Conservation (phyloP, 2,797 vertebrate genomes). For the Podargus strigoides region DNA sequence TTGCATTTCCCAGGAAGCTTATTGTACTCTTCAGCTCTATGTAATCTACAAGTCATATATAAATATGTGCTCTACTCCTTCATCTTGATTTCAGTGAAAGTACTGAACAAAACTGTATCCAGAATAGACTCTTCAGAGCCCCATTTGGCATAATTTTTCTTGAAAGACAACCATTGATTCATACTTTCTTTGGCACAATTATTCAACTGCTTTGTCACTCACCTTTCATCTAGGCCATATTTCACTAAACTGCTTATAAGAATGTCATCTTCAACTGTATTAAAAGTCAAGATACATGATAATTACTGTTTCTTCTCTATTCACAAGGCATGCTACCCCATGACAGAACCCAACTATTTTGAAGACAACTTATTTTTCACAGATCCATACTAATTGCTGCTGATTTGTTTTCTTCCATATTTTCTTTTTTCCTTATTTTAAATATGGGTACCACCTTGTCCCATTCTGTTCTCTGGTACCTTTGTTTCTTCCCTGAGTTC, state of each 20-base stretch:
- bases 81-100: neutral
- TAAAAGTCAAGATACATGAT: neutral
- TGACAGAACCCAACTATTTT: neutral
- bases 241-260: neutral
- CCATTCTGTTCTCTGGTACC: neutral
- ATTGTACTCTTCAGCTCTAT: neutral
- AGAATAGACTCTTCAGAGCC: neutral
- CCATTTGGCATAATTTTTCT: neutral
- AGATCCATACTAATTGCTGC: neutral
- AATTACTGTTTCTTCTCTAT: neutral
- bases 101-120: neutral
- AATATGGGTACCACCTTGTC: neutral
- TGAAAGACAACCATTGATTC: neutral
- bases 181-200: neutral
- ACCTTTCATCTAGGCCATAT: neutral
- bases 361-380: neutral
- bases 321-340: neutral
- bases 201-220: neutral
- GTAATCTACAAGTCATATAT: neutral
- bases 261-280: neutral
- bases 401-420: neutral
- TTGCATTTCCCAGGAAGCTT: neutral
- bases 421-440: neutral
- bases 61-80: neutral
- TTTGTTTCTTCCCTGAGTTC: neutral